Evolutionary conservation across 2,888 invertebrate species (phyloP).

Genomic region (Strigamia transsilvanica): DNA sequence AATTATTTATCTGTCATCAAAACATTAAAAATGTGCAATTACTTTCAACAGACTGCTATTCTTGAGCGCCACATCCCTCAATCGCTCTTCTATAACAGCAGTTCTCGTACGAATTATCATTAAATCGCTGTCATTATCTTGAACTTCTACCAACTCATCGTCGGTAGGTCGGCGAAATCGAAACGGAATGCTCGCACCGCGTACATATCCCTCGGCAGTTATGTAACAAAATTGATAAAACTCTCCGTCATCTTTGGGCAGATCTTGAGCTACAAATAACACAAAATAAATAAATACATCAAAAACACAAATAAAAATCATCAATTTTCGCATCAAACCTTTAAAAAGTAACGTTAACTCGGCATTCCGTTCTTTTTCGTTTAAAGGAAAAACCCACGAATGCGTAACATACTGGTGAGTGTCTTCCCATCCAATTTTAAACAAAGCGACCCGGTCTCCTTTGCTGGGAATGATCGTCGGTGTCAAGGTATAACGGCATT

Average conservation of each 20-base stretch:
- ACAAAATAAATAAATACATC: neutral
- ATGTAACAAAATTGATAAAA: constrained; percentile 65
- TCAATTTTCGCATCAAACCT: neutral
- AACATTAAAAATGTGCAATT: neutral
- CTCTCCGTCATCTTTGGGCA: constrained; percentile 64
- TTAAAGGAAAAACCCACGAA: neutral
- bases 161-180: constrained; percentile 61
- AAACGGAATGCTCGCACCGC: constrained; percentile 64
- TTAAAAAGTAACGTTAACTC: constrained; percentile 17
- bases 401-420: constrained; percentile 49
- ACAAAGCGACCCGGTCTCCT: constrained; percentile 54
- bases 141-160: constrained; percentile 62
- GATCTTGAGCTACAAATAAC: constrained; percentile 59
- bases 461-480: neutral
- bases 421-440: constrained; percentile 55
- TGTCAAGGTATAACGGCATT: constrained; percentile 51
- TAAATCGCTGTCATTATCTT: constrained; percentile 62
- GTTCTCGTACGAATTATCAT: constrained; percentile 62
- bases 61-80: constrained; percentile 57
- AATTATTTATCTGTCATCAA: neutral
- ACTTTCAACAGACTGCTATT: constrained; percentile 41
- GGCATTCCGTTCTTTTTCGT: neutral
- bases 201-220: constrained; percentile 60
- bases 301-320: neutral
- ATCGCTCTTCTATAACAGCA: constrained; percentile 61